A percentile compares a stretch with the other conserved stretches of the same genome.
phyloP scores from a whole-genome alignment of 2,888 invertebrate genomes.

The Lepidonotus clava region DNA sequence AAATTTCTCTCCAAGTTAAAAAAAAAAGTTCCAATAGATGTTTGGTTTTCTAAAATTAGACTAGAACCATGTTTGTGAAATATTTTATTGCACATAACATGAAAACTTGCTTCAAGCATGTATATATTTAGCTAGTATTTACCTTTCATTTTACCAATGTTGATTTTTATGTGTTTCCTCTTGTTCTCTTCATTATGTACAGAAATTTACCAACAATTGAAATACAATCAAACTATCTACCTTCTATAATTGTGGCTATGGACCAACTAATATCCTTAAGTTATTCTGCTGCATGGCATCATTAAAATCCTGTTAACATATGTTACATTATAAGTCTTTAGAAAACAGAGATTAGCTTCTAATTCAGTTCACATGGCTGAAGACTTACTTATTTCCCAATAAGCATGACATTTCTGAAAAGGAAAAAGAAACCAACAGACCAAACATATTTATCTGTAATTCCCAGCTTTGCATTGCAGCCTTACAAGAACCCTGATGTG shows the following conservation, averaged over 20 bases:
- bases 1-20: too few relatives aligned
- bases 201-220: too few relatives aligned
- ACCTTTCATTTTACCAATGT: not conserved
- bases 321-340: not conserved
- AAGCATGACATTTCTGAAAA: not conserved
- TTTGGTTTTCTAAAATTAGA: not conserved
- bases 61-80: not conserved
- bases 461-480: not conserved
- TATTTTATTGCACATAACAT: not conserved
- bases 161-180: not conserved
- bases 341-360: not conserved
- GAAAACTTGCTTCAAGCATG: not conserved
- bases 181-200: not conserved
- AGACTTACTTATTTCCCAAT: not conserved
- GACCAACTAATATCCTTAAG: not conserved
- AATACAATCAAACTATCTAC: not conserved
- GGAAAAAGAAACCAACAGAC: not conserved
- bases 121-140: not conserved
- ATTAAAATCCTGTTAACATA: not conserved
- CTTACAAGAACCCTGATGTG: not conserved
- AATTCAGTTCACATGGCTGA: not conserved
- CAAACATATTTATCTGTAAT: not conserved
- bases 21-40: too few relatives aligned
- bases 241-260: not conserved
- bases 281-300: constrained; percentile 14